Percentiles rank a stretch among this genome's conserved stretches.
Evolutionary conservation across 2,113 vertebrate genomes (phyloP).

Genomic region (Thalassoma bifasciatum): DNA sequence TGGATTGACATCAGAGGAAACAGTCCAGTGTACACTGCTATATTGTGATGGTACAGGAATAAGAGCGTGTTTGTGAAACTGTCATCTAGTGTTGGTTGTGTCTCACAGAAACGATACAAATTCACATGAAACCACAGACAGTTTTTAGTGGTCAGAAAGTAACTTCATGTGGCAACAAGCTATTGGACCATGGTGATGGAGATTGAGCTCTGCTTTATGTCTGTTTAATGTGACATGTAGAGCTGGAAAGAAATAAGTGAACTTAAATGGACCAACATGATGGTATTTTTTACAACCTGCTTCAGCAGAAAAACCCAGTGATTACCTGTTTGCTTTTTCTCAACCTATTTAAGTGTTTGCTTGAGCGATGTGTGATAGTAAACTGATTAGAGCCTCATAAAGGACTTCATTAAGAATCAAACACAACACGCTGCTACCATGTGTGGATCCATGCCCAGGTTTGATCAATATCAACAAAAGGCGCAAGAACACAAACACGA

Average conservation of each 20-base stretch:
- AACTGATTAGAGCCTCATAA: slow-evolving; percentile 44
- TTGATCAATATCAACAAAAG: slow-evolving; percentile 69
- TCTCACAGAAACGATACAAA: too few relatives aligned
- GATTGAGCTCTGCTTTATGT: too few relatives aligned
- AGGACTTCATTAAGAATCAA: slow-evolving; percentile 45
- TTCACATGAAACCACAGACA: too few relatives aligned
- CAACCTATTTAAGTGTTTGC: slow-evolving; percentile 21
- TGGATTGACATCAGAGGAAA: too few relatives aligned
- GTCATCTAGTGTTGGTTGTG: too few relatives aligned
- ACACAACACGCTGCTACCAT: slow-evolving; percentile 23
- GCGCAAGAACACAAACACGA: slow-evolving; percentile 45
- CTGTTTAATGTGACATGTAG: neutral
- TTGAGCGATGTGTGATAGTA: slow-evolving; percentile 28
- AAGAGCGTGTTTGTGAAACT: too few relatives aligned
- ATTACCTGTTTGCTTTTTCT: slow-evolving; percentile 1
- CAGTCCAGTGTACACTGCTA: too few relatives aligned
- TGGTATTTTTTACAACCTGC: neutral
- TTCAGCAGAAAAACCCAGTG: slow-evolving; percentile 13
- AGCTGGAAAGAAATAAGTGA: neutral
- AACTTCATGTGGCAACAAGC: too few relatives aligned
- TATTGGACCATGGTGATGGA: too few relatives aligned
- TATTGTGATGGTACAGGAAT: too few relatives aligned
- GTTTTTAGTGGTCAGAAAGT: too few relatives aligned
- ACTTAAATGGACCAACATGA: neutral
- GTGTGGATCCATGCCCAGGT: slow-evolving; percentile 25